Conservation (phyloP, 2,797 vertebrate species). For the Glyptemys insculpta region DNA sequence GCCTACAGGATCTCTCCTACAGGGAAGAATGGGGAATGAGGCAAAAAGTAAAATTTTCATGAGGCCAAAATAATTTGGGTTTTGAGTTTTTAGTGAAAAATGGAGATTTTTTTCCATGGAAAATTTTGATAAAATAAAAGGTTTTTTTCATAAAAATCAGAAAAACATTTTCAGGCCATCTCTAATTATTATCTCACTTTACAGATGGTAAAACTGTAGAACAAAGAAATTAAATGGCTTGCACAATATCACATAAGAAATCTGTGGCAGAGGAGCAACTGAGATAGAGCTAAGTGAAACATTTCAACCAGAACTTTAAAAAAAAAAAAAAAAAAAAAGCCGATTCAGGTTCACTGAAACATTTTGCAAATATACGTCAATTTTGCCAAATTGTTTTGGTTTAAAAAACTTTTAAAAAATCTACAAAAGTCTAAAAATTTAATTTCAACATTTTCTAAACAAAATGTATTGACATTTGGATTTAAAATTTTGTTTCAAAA, state of each 20-base stretch:
- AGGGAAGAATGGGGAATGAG: neutral
- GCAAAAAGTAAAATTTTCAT: neutral
- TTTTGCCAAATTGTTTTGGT: too few species aligned
- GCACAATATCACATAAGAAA: slow-evolving; percentile 66
- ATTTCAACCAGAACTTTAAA: too few species aligned
- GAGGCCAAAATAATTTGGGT: slow-evolving; percentile 29
- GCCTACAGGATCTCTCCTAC: neutral
- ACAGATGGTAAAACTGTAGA: slow-evolving; percentile 39
- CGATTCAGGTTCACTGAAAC: too few species aligned
- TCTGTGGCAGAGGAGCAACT: slow-evolving; percentile 66
- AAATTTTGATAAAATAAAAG: slow-evolving; percentile 16
- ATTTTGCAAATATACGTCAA: too few species aligned
- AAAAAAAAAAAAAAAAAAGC: too few species aligned
- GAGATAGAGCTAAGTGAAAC: neutral
- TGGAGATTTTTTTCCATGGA: neutral
- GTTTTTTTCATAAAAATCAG: neutral
- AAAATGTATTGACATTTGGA: too few species aligned
- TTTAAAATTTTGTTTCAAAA: too few species aligned
- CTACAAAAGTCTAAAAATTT: too few species aligned
- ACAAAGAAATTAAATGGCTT: slow-evolving; percentile 46
- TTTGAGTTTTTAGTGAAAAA: slow-evolving; percentile 22
- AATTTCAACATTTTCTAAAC: too few species aligned
- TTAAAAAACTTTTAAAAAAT: too few species aligned
- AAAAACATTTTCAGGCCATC: slow-evolving; percentile 28
- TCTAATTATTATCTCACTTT: slow-evolving; percentile 54